Percentiles rank a stretch among this genome's conserved stretches.
phyloP scores from a whole-genome alignment of 2,888 invertebrate genomes.

The Muschampia plurimacula region DNA sequence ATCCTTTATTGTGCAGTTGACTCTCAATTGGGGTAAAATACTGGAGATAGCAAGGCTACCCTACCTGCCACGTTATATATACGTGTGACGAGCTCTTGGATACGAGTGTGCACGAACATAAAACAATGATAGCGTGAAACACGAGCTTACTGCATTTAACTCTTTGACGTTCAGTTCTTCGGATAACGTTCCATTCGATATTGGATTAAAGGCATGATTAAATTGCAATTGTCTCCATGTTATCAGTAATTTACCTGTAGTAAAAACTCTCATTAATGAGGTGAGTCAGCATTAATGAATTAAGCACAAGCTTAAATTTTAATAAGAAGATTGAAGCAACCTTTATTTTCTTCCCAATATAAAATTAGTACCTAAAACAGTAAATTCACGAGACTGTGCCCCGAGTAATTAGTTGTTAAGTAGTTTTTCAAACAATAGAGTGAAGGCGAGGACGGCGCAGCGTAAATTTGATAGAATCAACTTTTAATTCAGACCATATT shows the following conservation, averaged over 20 bases:
- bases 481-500: constrained; percentile 8
- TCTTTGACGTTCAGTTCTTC: background rate
- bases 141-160: background rate
- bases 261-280: background rate
- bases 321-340: background rate
- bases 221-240: background rate
- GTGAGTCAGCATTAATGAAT: background rate
- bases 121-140: background rate
- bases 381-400: background rate
- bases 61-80: no score
- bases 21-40: constrained; percentile 4
- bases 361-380: background rate
- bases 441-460: constrained; percentile 2
- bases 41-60: background rate
- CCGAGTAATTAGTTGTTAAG: constrained; percentile 2
- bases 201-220: no score
- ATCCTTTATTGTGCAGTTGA: background rate
- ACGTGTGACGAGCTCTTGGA: background rate
- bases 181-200: background rate
- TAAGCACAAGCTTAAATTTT: no score
- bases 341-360: background rate
- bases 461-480: constrained; percentile 6
- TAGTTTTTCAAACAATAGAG: constrained; percentile 8
- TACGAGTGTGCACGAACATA: background rate
- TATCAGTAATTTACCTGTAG: background rate